A percentile compares a stretch with the other conserved stretches of the same genome.
These are phyloP conservation scores for Echinometra lucunter DNA, from an alignment of 53 echinoderm and acorn worm genomes.

Conservation along the genomic window DNA sequence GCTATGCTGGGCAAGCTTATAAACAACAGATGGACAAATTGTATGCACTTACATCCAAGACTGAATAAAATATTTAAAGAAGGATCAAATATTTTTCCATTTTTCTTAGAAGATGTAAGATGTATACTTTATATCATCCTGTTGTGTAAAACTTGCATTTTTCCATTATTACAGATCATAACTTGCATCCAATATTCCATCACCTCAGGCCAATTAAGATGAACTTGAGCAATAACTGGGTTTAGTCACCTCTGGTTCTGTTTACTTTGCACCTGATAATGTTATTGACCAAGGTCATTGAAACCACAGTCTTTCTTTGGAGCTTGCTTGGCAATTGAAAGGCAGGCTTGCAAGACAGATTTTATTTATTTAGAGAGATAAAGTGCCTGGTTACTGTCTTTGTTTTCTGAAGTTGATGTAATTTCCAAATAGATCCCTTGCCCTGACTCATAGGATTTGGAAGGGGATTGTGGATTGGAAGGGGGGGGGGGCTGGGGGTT, in stretches of 20 bases:
- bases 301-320: not conserved
- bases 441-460: conserved; percentile 1
- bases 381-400: not conserved
- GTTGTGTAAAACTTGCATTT: too few relatives aligned
- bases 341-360: not conserved
- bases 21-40: too few relatives aligned
- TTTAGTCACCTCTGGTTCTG: conserved; percentile 21
- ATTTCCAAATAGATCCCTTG: not conserved
- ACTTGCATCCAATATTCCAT: not conserved
- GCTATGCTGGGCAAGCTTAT: not conserved
- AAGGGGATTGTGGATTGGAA: not conserved
- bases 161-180: too few relatives aligned
- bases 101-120: too few relatives aligned
- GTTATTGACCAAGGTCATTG: conserved; percentile 54
- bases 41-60: too few relatives aligned
- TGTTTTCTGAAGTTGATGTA: not conserved
- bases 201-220: not conserved
- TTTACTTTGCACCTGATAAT: conserved; percentile 21
- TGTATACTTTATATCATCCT: too few relatives aligned
- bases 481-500: too few relatives aligned
- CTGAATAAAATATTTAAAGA: too few relatives aligned
- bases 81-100: too few relatives aligned
- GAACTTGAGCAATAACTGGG: conserved; percentile 16
- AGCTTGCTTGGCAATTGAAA: not conserved
- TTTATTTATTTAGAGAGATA: conserved; percentile 22